Evolutionary conservation across 2,113 vertebrate genomes (phyloP).

Genomic region (Eretmodus cyanostictus): DNA sequence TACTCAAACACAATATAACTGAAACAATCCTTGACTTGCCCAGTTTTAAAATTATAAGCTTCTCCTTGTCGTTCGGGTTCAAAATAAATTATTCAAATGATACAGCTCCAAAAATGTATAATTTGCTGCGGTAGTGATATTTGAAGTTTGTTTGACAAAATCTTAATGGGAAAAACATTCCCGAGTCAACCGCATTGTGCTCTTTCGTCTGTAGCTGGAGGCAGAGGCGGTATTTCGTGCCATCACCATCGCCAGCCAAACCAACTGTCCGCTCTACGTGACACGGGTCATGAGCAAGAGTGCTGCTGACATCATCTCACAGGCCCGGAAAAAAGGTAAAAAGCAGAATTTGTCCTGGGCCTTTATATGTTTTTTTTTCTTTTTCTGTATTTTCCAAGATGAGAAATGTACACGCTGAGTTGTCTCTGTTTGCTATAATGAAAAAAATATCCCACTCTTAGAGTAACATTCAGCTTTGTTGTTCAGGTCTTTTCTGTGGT

Average conservation of each 20-base stretch:
- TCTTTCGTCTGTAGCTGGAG: constrained; percentile 79
- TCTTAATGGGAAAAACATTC: neutral
- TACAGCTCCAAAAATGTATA: neutral
- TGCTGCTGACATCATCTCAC: constrained; percentile 94
- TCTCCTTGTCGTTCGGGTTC: neutral
- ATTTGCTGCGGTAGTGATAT: neutral
- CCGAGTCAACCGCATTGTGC: neutral
- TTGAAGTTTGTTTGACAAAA: constrained; percentile 2
- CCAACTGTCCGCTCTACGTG: constrained; percentile 95
- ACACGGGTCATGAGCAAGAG: constrained; percentile 99
- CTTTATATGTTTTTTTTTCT: neutral
- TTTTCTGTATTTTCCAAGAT: neutral
- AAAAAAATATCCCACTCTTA: neutral
- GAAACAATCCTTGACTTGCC: neutral
- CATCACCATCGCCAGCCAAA: constrained; percentile 95
- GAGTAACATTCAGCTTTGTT: neutral
- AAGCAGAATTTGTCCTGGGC: neutral
- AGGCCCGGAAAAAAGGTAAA: constrained; percentile 93
- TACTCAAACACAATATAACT: neutral
- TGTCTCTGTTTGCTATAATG: neutral
- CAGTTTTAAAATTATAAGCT: neutral
- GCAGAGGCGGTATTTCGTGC: constrained; percentile 96
- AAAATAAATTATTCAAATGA: neutral
- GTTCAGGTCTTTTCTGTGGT: neutral
- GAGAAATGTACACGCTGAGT: neutral